These are phyloP conservation scores for Pterostichus niger DNA, from an alignment of 2,888 invertebrate genomes.

Conservation along the genomic window DNA sequence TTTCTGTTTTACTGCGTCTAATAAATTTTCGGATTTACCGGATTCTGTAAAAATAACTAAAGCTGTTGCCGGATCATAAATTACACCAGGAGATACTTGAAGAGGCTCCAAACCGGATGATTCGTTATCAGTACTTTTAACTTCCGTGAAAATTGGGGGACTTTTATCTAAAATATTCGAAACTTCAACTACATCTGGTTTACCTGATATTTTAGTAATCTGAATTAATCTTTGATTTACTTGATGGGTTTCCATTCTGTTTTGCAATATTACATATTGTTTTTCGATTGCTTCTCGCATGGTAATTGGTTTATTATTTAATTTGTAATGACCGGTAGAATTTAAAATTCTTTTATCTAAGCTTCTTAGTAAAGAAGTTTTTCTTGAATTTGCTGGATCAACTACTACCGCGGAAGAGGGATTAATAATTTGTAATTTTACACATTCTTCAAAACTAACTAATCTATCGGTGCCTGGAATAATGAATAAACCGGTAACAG, in stretches of 20 bases:
- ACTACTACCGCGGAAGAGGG: slow-evolving; percentile 89
- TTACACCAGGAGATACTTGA: slow-evolving; percentile 85
- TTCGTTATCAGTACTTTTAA: slow-evolving; percentile 77
- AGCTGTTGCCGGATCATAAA: slow-evolving; percentile 89
- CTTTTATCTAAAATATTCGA: slow-evolving; percentile 79
- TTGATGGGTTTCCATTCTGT: slow-evolving; percentile 77
- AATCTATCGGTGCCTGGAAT: slow-evolving; percentile 92
- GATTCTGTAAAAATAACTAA: slow-evolving; percentile 86
- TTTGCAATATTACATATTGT: slow-evolving; percentile 82
- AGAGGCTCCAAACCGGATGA: slow-evolving; percentile 82
- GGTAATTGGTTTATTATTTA: slow-evolving; percentile 80
- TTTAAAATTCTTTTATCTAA: slow-evolving; percentile 90
- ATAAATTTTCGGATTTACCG: slow-evolving; percentile 85
- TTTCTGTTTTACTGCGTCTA: slow-evolving; percentile 88
- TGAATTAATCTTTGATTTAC: slow-evolving; percentile 83
- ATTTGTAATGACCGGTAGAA: slow-evolving; percentile 86
- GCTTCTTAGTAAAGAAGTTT: slow-evolving; percentile 84
- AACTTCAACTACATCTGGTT: slow-evolving; percentile 86
- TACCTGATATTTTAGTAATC: slow-evolving; percentile 85
- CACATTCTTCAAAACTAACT: slow-evolving; percentile 92
- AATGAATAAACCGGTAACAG: slow-evolving; percentile 89
- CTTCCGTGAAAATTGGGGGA: slow-evolving; percentile 78
- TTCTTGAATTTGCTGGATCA: slow-evolving; percentile 86
- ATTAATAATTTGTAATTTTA: slow-evolving; percentile 91
- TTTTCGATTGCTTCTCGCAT: slow-evolving; percentile 88